Evolutionary conservation across 2,113 vertebrate species (phyloP), one percentile per base, ranked within the genome.

Genomic region (Halichoerus grypus): DNA sequence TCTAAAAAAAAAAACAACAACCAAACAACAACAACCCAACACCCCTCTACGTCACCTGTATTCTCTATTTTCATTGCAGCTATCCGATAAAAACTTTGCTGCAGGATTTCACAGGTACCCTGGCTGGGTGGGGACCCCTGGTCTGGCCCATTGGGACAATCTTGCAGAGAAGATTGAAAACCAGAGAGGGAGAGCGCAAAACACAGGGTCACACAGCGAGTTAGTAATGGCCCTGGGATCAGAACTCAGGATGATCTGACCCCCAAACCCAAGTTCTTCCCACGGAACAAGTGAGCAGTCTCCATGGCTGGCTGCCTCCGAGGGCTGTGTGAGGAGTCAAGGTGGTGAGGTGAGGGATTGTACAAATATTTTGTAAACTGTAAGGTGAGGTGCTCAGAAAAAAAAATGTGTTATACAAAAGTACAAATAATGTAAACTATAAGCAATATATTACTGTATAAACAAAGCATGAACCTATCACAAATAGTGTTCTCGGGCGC

Each of bases 11-110:
- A 14, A 12, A 1, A 53, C 0, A 21, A 10, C 7, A 59, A 57
- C 19, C 55, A 19, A 57, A 57, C 55, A 51, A 51, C 26, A 39
- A 61, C 74, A 10, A 1, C 4, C 33, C 21, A 13, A 55, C 28
- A 88, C 21, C 39, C 15, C 10, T 26, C 51, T 77, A 18, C 42
- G 19, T 55, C 65, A 55, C 71, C 65, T 83, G 74, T 49, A 42
- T 96, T 91, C 76, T 94, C 61, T 71, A 77, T 79, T 94, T 92
- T 59, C 77, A 61, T 67, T 71, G 61, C 53, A 76, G 69, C 33
- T 71, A 18, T 74, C 61, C 39, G 22, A 13, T 49, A 31, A 69
- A 63, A 89, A 74, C 28, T 28, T 87, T 63, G 79, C 61, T 16
- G 46, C 13, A 82, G n/a, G 36, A 49, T n/a, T 95, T 61, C 9